Conservation (phyloP, 2,113 vertebrate genomes). For the Monopterus albus region DNA sequence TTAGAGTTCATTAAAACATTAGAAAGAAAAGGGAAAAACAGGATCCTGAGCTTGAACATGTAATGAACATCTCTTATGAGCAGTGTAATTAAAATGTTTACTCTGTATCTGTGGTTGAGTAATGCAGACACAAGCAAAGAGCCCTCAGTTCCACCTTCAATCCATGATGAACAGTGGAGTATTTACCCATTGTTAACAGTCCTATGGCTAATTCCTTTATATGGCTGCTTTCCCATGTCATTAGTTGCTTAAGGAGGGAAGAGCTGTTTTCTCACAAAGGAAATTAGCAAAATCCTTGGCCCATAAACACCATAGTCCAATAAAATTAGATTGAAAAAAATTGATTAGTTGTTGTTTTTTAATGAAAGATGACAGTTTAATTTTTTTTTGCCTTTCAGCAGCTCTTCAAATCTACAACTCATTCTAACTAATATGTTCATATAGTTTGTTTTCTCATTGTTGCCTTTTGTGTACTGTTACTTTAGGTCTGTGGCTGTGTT, state of each 20-base stretch:
- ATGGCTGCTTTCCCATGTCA: slow-evolving; percentile 54
- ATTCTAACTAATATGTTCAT: not conserved
- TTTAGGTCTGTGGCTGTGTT: not conserved
- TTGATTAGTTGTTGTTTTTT: slow-evolving; percentile 52
- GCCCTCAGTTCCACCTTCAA: slow-evolving; percentile 4
- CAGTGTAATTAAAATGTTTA: slow-evolving; percentile 11
- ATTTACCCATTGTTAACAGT: slow-evolving; percentile 37
- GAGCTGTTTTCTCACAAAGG: slow-evolving; percentile 51
- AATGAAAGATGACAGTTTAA: slow-evolving; percentile 3
- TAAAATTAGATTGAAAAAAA: slow-evolving; percentile 48
- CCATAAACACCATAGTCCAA: slow-evolving; percentile 53
- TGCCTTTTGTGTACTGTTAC: not conserved
- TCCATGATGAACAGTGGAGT: slow-evolving; percentile 14
- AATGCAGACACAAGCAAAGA: not conserved
- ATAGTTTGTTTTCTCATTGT: slow-evolving; percentile 9
- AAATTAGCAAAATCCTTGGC: slow-evolving; percentile 49
- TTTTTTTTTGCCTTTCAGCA: not conserved
- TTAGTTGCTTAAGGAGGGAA: slow-evolving; percentile 59
- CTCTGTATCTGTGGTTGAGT: not conserved
- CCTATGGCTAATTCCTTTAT: slow-evolving; percentile 16
- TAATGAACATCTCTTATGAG: not conserved
- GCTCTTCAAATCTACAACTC: not conserved
- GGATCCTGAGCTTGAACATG: slow-evolving; percentile 2
- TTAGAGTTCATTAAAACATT: not conserved
- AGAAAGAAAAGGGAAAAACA: too few species aligned